Evolutionary conservation across 1,140 invertebrate genomes (phyloP).

Genomic region (Myzus persicae): DNA sequence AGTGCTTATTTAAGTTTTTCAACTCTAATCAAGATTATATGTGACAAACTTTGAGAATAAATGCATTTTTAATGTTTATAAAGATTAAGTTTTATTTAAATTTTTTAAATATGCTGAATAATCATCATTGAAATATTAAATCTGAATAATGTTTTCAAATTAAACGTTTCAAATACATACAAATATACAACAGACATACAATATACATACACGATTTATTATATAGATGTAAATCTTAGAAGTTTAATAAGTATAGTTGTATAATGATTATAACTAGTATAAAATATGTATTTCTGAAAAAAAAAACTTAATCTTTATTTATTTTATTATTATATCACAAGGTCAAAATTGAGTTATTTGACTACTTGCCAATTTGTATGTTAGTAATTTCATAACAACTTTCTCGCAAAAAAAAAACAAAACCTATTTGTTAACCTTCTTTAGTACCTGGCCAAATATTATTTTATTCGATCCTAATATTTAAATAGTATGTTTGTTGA

Average conservation of each 20-base stretch:
- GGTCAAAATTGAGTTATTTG: background rate
- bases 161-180: background rate
- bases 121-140: background rate
- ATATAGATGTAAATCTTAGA: background rate
- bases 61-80: background rate
- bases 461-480: background rate
- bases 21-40: background rate
- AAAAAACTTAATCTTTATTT: background rate
- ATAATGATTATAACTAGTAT: background rate
- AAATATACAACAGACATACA: too few relatives aligned
- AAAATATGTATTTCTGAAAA: background rate
- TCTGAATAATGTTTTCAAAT: background rate
- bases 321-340: background rate
- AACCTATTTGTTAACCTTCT: background rate
- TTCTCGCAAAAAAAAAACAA: background rate
- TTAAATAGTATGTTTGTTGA: background rate
- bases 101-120: background rate
- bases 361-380: slow-evolving; percentile 10
- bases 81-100: background rate
- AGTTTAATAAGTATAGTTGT: background rate
- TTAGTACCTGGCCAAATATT: background rate
- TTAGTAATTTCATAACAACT: slow-evolving; percentile 8
- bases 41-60: background rate
- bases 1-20: background rate
- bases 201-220: background rate